A percentile compares a stretch with the other conserved stretches of the same genome.
phyloP scores from a whole-genome alignment of 2,888 invertebrate genomes.

The Melinaea marsaeus region DNA sequence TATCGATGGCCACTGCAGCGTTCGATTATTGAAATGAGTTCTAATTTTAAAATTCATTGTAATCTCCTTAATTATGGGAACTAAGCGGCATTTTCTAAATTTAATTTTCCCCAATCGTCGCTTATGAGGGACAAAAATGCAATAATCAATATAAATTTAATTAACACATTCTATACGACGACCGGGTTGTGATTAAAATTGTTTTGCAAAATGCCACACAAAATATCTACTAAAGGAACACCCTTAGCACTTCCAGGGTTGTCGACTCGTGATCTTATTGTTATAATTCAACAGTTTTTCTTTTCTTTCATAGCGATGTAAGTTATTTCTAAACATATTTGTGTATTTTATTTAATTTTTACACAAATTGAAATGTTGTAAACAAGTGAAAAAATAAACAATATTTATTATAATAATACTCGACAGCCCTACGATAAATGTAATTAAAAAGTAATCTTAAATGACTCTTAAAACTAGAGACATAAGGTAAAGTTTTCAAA shows the following conservation, averaged over 20 bases:
- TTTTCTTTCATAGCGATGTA: too few species aligned
- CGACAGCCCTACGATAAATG: conserved; percentile 10
- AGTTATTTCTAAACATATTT: too few species aligned
- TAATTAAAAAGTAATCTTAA: not conserved
- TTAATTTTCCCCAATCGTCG: not conserved
- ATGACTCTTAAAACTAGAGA: conserved; percentile 8
- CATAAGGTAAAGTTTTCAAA: conserved; percentile 17
- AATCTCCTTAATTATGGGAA: too few species aligned
- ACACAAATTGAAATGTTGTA: too few species aligned
- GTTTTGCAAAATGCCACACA: conserved; percentile 23
- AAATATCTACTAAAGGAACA: conserved; percentile 16
- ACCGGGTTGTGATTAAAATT: conserved; percentile 24
- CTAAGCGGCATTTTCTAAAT: too few species aligned
- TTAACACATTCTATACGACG: conserved; percentile 26
- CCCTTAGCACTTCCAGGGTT: conserved; percentile 17
- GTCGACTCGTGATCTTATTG: not conserved
- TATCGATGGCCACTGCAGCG: conserved; percentile 27
- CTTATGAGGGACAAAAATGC: conserved; percentile 17
- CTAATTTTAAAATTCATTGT: conserved; percentile 8
- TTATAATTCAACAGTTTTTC: too few species aligned
- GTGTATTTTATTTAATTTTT: too few species aligned
- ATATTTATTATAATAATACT: not conserved
- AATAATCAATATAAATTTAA: conserved; percentile 29
- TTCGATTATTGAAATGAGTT: conserved; percentile 49
- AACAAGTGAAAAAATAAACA: not conserved